Base-by-base conservation (phyloP, 2,113 vertebrate species). In the Anoplopoma fimbria region DNA sequence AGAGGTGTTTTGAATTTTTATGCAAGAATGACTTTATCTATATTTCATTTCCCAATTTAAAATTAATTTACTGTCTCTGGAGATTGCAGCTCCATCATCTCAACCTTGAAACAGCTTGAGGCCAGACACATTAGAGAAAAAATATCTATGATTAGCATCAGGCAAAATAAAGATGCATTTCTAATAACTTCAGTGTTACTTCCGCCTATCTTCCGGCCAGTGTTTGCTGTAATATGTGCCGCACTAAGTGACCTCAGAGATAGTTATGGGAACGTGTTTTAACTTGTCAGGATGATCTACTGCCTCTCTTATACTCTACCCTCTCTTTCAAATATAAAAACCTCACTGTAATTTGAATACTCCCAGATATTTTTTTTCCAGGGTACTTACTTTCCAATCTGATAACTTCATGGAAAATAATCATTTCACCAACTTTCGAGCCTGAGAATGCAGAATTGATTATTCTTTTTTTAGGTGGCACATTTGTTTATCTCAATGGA, bases 401-500 rank as follows among this genome's bases (percentile, higher is more conserved):
- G 80, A 88, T 91, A 89, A 90, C 79, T 83, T 93, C 75, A 64
- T 82, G 61, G 72, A 86, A 87, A 85, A 89, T 86, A 83, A 91
- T 92, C 34, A 91, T 93, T 91, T 91, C 62, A 60, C 77, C 87
- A 90, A 87, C 80, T 86, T 89, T 81, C 10, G 2, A 81, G 81
- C 29, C 42, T 0, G 63, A 67, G 63, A 86, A 86, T 85, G 75
- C 76, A 31, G 72, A 62, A 94, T 94, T 88, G 91, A 93, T 93
- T 90, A 21, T 84, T 89, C 79, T 84, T 88, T 91, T 91, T 92
- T 88, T 81, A 77, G 85, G 78, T 70, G 19, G 74, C 36, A 14
- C 85, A 74, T 94, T 94, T 94, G 92, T 94, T 94, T 94, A 94
- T 94, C 92, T 93, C 86, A 88, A 83, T 91, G 82, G 87, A 90